These are phyloP conservation scores for Dryoscopus gambensis DNA, from an alignment of 2,113 vertebrate genomes.

Conservation along the genomic window DNA sequence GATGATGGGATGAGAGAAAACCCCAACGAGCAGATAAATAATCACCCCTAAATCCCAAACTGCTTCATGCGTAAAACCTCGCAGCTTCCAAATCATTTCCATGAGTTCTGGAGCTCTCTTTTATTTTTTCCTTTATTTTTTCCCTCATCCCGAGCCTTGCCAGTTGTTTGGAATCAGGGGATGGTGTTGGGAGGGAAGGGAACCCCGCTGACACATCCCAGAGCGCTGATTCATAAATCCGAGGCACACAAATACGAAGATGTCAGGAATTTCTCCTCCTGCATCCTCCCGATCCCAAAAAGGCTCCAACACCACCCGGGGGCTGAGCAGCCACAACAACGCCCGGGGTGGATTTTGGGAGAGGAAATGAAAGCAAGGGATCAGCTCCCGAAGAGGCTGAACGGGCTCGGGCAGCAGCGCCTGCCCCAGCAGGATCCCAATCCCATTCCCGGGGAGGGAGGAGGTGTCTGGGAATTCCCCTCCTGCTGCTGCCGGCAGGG, in stretches of 20 bases:
- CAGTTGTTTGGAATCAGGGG: not conserved
- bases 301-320: not conserved
- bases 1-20: not conserved
- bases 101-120: not conserved
- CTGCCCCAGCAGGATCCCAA: not conserved
- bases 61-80: not conserved
- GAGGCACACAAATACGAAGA: rapidly evolving
- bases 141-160: not conserved
- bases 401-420: not conserved
- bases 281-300: not conserved
- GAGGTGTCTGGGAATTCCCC: not conserved
- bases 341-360: not conserved
- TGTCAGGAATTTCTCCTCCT: not conserved
- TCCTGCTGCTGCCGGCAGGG: not conserved
- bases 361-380: conserved; percentile 3
- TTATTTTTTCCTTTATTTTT: not conserved
- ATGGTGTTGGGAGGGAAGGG: not conserved
- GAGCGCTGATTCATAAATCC: not conserved
- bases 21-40: not conserved
- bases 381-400: not conserved
- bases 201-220: not conserved
- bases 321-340: conserved; percentile 5
- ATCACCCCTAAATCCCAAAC: not conserved
- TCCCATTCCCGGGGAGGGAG: not conserved
- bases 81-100: not conserved